Percentiles rank a stretch among this genome's conserved stretches.
phyloP scores from a whole-genome alignment of 2,888 invertebrate genomes.

The Tetanocera ferruginea region DNA sequence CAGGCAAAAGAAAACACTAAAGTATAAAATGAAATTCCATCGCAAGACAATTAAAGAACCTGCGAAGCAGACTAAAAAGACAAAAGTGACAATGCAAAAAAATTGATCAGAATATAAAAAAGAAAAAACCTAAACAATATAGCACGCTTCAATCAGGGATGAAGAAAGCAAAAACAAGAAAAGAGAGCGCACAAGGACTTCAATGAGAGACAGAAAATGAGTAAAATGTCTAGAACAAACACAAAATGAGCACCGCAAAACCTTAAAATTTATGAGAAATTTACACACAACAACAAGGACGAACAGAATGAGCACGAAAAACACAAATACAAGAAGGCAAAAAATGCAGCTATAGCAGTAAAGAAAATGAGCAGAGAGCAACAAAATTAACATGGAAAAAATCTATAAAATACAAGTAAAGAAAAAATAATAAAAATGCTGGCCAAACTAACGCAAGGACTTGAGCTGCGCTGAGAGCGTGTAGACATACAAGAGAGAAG shows the following conservation, averaged over 20 bases:
- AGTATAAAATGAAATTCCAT: neutral
- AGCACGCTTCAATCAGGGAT: neutral
- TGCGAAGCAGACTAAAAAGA: neutral
- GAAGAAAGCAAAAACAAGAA: neutral
- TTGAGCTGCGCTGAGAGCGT: no score
- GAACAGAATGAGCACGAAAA: neutral
- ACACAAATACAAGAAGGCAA: neutral
- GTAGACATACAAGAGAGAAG: neutral
- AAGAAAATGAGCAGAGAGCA: no score
- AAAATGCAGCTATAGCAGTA: no score
- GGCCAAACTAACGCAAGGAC: no score
- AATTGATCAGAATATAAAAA: neutral
- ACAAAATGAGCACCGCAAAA: neutral
- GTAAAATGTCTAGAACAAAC: neutral
- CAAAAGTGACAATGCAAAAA: neutral
- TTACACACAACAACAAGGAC: neutral
- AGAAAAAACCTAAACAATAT: neutral
- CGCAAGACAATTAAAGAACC: slow-evolving; percentile 15
- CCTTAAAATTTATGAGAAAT: neutral
- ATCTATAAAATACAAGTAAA: no score
- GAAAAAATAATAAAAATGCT: no score
- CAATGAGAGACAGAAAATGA: neutral
- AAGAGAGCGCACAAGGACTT: neutral
- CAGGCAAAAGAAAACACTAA: neutral
- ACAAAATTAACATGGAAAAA: no score